Percentiles rank a stretch among this genome's conserved stretches.
These are phyloP conservation scores for Polyergus mexicanus DNA, from an alignment of 1,140 invertebrate genomes.

Conservation along the genomic window DNA sequence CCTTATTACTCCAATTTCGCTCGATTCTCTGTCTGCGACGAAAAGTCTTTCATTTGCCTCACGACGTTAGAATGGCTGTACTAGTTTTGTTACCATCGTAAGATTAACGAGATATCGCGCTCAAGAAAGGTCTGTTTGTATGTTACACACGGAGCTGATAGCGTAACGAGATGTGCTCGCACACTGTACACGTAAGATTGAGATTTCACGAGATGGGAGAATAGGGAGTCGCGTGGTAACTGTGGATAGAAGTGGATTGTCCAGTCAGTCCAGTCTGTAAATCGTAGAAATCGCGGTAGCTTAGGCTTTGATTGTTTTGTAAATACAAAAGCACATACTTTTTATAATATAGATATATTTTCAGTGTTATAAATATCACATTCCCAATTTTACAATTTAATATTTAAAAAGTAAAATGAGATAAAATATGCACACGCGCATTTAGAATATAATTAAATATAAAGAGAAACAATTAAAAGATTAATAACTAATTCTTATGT, in stretches of 20 bases:
- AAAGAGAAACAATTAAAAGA: background rate
- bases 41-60: slow-evolving; percentile 54
- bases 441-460: too few relatives aligned
- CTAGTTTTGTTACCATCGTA: slow-evolving; percentile 63
- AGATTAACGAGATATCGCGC: slow-evolving; percentile 70
- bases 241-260: slow-evolving; percentile 15
- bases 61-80: slow-evolving; percentile 56
- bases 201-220: slow-evolving; percentile 33
- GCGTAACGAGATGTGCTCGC: slow-evolving; percentile 62
- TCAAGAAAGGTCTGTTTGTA: slow-evolving; percentile 61
- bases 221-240: slow-evolving; percentile 29
- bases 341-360: too few relatives aligned
- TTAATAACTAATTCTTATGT: too few relatives aligned
- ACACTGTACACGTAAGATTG: slow-evolving; percentile 52
- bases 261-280: slow-evolving; percentile 21
- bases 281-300: slow-evolving; percentile 9
- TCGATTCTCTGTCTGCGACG: slow-evolving; percentile 28
- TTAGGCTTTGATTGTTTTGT: background rate
- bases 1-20: slow-evolving; percentile 48
- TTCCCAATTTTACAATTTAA: too few relatives aligned
- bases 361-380: too few relatives aligned
- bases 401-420: too few relatives aligned
- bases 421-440: background rate
- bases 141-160: slow-evolving; percentile 34
- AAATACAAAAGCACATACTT: too few relatives aligned